Base-by-base conservation (phyloP, 1,140 invertebrate species). In the Polypedilum vanderplanki region DNA sequence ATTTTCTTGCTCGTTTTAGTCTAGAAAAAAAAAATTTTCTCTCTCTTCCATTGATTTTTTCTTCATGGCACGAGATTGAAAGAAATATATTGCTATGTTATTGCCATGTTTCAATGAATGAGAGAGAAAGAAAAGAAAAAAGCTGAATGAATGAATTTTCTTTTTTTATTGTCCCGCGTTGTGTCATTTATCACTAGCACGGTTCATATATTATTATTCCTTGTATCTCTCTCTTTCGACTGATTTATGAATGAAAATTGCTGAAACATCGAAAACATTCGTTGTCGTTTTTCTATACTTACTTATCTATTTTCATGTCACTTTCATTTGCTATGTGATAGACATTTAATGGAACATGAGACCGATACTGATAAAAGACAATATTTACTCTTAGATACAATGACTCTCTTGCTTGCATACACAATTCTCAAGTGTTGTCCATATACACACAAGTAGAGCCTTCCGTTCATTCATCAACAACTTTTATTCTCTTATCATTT, bases 131-230 rank as follows among this genome's bases (percentile, higher is more conserved):
- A 4, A 57, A 57, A n/a, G 15, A 57, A n/a, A 57, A 12, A 57
- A 57, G 46, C 46, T 57, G 46, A 57, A 57, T 57, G 46, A 57
- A 57, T n/a, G 46, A n/a, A n/a, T 57, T 57, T 57, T 15, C 46
- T 57, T 57, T 57, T 46, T 57, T 57, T 57, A 57, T 57, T 57
- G 46, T 57, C 46, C 46, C 46, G 46, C 46, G 46, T 57, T n/a
- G 46, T 57, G 46, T 57, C 46, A 57, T 57, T 57, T 57, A 57
- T 57, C 46, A 57, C 46, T 57, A 15, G 46, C 46, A 57, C n/a
- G 46, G 46, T 57, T 57, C 46, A n/a, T 57, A n/a, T 57, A 57
- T 57, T 46, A 46, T 46, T 46, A n/a, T 57, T 57, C 15, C n/a
- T 57, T 57, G 9, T 57, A 57, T 57, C n/a, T 57, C 46, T 12